Percentiles rank a stretch among this genome's conserved stretches.
phyloP scores from a whole-genome alignment of 2,113 vertebrate species.

The Pomatorhinus ruficollis region DNA sequence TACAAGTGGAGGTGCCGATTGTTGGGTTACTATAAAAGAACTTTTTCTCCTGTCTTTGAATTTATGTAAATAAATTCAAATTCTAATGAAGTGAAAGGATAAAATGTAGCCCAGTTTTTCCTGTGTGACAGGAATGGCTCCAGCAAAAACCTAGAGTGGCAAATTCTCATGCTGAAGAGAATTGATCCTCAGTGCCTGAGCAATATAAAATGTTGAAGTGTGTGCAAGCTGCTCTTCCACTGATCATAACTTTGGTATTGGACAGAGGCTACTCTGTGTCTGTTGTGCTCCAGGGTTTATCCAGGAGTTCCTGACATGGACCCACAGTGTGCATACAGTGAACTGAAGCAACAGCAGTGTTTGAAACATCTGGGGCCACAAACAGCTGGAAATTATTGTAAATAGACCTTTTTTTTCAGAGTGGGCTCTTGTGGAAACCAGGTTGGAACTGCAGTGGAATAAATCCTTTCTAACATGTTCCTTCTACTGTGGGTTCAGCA shows the following conservation, averaged over 20 bases:
- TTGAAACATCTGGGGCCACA: constrained; percentile 33
- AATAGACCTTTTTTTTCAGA: neutral
- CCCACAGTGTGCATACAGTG: neutral
- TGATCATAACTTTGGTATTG: neutral
- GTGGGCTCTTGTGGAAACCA: neutral
- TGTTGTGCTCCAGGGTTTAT: neutral
- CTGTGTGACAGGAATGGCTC: neutral
- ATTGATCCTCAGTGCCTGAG: constrained; percentile 41
- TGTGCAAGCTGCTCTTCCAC: neutral
- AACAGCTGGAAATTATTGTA: constrained; percentile 23
- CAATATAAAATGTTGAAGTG: constrained; percentile 30
- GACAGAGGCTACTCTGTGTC: neutral
- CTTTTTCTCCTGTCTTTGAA: constrained; percentile 48
- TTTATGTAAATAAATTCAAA: constrained; percentile 49
- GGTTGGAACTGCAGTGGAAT: neutral
- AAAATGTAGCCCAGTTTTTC: neutral
- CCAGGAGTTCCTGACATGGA: constrained; percentile 7
- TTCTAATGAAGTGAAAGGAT: constrained; percentile 9
- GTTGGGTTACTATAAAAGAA: constrained; percentile 32
- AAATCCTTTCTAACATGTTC: neutral
- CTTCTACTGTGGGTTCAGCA: neutral
- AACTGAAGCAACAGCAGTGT: constrained; percentile 8
- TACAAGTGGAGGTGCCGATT: constrained; percentile 62
- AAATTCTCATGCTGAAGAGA: neutral
- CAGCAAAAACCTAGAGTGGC: neutral